phyloP scores from a whole-genome alignment of 2,797 vertebrate genomes.

The Echiichthys vipera region DNA sequence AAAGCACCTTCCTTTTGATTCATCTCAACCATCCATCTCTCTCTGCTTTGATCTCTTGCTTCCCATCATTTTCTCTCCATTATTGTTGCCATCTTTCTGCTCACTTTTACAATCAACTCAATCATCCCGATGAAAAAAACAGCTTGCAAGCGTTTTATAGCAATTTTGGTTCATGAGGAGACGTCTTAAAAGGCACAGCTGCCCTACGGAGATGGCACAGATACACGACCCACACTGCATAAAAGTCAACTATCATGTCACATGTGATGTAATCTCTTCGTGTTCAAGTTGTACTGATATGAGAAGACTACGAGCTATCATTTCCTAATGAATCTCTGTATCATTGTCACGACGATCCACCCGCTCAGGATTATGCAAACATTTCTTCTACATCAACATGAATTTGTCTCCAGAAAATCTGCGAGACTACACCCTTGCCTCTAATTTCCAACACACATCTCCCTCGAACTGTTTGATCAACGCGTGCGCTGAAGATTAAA shows the following conservation, averaged over 20 bases:
- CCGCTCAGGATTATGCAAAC: conserved; percentile 32
- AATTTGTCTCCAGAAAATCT: conserved; percentile 10
- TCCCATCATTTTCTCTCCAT: conserved; percentile 37
- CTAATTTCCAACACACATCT: conserved; percentile 3
- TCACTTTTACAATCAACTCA: no score
- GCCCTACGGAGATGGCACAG: conserved; percentile 1
- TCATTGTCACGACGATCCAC: not conserved
- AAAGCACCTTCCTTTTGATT: conserved; percentile 44
- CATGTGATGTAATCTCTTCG: conserved; percentile 15
- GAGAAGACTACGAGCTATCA: conserved; percentile 13
- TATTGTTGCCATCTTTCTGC: conserved; percentile 15
- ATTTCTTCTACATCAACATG: conserved; percentile 14
- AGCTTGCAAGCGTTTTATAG: conserved; percentile 21
- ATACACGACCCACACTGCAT: not conserved
- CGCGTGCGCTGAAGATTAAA: conserved; percentile 58
- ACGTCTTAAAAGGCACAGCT: conserved; percentile 17
- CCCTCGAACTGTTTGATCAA: conserved; percentile 64
- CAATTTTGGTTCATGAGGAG: conserved; percentile 7
- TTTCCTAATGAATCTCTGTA: conserved; percentile 28
- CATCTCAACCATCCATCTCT: conserved; percentile 28
- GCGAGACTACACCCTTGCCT: conserved; percentile 16
- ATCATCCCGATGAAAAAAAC: no score
- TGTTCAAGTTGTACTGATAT: not conserved
- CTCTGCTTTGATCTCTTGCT: conserved; percentile 53
- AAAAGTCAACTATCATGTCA: conserved; percentile 10